These are phyloP conservation scores for Allolobophora icterica DNA, from an alignment of 2,888 invertebrate genomes.

Conservation along the genomic window DNA sequence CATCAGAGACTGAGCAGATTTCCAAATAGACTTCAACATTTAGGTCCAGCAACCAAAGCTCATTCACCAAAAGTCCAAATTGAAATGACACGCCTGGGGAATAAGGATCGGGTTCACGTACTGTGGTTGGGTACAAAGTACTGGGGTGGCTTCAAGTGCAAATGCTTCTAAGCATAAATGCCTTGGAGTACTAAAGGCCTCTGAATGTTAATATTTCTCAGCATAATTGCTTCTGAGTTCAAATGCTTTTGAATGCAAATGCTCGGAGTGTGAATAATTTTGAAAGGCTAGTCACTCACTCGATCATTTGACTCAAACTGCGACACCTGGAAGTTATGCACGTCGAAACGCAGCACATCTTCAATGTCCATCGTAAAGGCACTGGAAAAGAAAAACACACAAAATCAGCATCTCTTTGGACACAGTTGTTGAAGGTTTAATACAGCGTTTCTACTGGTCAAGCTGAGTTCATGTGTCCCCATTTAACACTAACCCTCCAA, in stretches of 20 bases:
- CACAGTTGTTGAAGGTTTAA: neutral
- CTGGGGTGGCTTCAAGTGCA: neutral
- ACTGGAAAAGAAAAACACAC: slow-evolving; percentile 23
- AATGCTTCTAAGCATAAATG: neutral
- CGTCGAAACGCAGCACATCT: neutral
- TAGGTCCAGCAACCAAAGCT: no score
- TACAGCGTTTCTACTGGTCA: neutral
- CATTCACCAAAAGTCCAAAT: no score
- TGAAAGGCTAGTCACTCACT: neutral
- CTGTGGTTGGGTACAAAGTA: no score
- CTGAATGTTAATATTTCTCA: no score
- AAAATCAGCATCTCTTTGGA: neutral
- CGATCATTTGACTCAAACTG: neutral
- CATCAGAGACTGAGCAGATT: no score
- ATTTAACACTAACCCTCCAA: neutral
- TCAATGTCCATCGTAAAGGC: slow-evolving; percentile 6
- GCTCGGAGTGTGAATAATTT: neutral
- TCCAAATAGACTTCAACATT: no score
- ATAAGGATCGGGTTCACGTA: no score
- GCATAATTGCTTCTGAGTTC: neutral
- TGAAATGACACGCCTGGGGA: no score
- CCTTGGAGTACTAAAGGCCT: neutral
- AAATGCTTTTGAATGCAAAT: no score
- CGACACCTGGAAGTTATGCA: neutral
- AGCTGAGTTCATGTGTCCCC: neutral